Evolutionary conservation across 2,797 vertebrate genomes (phyloP).

Genomic region (Coilia nasus): DNA sequence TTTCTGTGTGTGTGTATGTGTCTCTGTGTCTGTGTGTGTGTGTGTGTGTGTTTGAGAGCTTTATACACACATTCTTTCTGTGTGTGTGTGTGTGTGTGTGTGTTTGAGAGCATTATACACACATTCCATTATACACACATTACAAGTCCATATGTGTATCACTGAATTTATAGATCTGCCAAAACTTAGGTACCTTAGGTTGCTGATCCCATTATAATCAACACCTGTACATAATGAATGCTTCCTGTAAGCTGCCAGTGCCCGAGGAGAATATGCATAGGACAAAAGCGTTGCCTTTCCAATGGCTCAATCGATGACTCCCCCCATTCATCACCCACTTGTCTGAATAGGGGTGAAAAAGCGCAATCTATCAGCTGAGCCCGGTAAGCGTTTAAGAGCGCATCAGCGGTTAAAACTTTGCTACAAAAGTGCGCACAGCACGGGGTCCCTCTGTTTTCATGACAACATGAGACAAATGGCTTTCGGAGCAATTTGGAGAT

Average conservation of each 20-base stretch:
- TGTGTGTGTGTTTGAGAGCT: not conserved
- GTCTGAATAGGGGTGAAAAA: constrained; percentile 55
- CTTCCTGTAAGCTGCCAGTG: constrained; percentile 36
- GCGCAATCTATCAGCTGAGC: constrained; percentile 43
- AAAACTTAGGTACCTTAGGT: constrained; percentile 30
- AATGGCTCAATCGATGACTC: constrained; percentile 70
- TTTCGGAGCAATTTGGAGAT: constrained; percentile 40
- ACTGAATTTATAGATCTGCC: constrained; percentile 14
- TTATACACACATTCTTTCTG: not conserved
- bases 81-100: not conserved
- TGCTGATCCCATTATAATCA: constrained; percentile 40
- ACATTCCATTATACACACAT: not conserved
- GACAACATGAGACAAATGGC: constrained; percentile 46
- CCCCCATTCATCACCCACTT: constrained; percentile 68
- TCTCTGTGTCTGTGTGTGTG: not conserved
- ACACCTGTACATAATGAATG: constrained; percentile 41
- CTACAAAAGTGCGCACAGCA: constrained; percentile 21
- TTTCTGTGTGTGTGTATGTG: not conserved
- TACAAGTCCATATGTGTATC: not conserved
- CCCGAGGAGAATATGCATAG: constrained; percentile 51
- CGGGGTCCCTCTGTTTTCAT: not conserved
- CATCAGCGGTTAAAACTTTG: constrained; percentile 41
- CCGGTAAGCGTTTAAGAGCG: constrained; percentile 36
- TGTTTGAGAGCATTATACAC: not conserved
- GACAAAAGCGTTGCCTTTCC: constrained; percentile 47